phyloP scores from a whole-genome alignment of 64 coral and sea anemone species.

The Montipora cactus region DNA sequence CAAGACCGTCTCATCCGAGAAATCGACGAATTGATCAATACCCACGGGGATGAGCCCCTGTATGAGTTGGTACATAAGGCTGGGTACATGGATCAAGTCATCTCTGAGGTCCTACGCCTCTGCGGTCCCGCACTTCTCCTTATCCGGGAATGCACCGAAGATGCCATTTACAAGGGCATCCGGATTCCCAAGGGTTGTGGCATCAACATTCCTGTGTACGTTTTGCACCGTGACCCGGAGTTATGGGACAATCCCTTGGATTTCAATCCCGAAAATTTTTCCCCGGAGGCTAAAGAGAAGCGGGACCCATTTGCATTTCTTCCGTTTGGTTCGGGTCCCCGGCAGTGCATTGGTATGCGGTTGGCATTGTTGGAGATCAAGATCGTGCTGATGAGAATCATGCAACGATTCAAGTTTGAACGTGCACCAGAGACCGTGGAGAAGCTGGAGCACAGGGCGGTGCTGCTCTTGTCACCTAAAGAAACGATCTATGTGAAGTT shows the following conservation, averaged over 20 bases:
- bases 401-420: conserved; percentile 80
- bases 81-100: conserved; percentile 80
- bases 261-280: conserved; percentile 82
- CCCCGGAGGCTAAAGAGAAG: conserved; percentile 63
- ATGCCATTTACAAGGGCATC: conserved; percentile 56
- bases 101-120: conserved; percentile 75
- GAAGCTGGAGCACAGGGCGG: conserved; percentile 56
- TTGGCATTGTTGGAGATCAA: conserved; percentile 80
- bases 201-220: conserved; percentile 74
- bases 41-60: conserved; percentile 33
- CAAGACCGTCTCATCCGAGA: conserved; percentile 79
- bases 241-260: conserved; percentile 74
- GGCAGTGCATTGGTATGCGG: conserved; percentile 82
- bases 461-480: conserved; percentile 66
- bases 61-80: conserved; percentile 70
- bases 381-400: conserved; percentile 34
- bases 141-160: conserved; percentile 48
- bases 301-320: conserved; percentile 78
- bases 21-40: conserved; percentile 14
- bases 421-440: conserved; percentile 55
- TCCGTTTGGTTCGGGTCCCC: conserved; percentile 83
- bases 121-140: conserved; percentile 52
- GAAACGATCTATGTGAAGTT: conserved; percentile 63
- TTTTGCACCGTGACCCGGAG: conserved; percentile 81
- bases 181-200: conserved; percentile 75